These are phyloP conservation scores for Cladopsammia gracilis DNA, from an alignment of 64 coral and sea anemone species.

Conservation along the genomic window DNA sequence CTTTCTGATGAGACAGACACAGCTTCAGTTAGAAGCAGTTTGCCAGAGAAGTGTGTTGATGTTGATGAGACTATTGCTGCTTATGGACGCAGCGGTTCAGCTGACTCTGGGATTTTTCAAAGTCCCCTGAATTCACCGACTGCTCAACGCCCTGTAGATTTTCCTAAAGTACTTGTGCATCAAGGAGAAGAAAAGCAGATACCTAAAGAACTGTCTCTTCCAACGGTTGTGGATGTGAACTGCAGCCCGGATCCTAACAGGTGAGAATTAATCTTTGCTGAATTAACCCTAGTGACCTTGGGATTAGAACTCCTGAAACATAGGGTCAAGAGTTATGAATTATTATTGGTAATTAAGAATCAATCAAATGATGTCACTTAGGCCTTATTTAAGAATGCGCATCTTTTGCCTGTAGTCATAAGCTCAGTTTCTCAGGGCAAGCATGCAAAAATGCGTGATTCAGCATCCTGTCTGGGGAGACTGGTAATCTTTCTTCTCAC, in stretches of 20 bases:
- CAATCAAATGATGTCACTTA: too few species aligned
- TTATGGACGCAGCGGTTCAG: slow-evolving; percentile 81
- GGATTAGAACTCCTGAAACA: too few species aligned
- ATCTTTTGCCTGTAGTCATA: too few species aligned
- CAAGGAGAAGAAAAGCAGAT: slow-evolving; percentile 25
- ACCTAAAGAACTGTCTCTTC: slow-evolving; percentile 82
- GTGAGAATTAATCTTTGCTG: not conserved
- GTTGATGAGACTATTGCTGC: slow-evolving; percentile 57
- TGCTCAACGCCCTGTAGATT: slow-evolving; percentile 1
- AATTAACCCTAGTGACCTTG: too few species aligned
- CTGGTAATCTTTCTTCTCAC: too few species aligned
- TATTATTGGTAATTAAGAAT: too few species aligned
- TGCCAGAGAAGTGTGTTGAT: not conserved
- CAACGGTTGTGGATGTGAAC: not conserved
- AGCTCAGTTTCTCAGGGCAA: too few species aligned
- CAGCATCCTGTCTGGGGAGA: too few species aligned
- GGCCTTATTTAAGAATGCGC: too few species aligned
- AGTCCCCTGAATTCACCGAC: slow-evolving; percentile 69
- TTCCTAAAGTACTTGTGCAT: slow-evolving; percentile 4
- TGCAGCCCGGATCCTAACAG: not conserved
- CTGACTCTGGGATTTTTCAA: slow-evolving; percentile 81
- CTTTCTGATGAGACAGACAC: slow-evolving; percentile 59
- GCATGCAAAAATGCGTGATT: too few species aligned
- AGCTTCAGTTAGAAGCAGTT: slow-evolving; percentile 12
- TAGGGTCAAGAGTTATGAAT: too few species aligned